phyloP scores from a whole-genome alignment of 1,140 invertebrate species.

The Lucilia sericata region DNA sequence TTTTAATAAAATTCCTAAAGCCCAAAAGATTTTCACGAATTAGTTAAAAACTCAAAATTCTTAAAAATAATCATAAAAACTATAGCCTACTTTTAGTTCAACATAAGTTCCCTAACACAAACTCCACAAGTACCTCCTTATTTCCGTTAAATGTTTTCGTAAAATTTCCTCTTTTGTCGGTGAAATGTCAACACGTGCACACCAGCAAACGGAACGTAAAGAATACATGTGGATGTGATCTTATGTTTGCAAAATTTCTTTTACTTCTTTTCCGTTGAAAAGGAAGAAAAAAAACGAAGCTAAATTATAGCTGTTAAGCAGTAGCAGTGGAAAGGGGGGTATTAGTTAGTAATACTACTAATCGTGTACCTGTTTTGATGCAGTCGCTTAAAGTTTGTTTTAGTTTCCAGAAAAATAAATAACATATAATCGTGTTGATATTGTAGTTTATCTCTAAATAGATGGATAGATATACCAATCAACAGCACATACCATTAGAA shows the following conservation, averaged over 20 bases:
- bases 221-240: background rate
- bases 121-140: background rate
- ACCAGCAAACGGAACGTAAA: background rate
- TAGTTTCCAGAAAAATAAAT: background rate
- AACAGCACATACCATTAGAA: background rate
- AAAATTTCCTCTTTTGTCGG: background rate
- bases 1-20: too few relatives aligned
- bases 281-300: background rate
- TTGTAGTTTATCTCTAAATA: background rate
- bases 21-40: too few relatives aligned
- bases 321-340: background rate
- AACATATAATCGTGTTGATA: background rate
- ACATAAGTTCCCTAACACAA: background rate
- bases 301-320: background rate
- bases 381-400: background rate
- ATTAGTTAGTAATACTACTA: too few relatives aligned
- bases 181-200: conserved; percentile 19
- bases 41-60: too few relatives aligned
- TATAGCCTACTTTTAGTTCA: background rate
- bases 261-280: background rate
- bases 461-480: background rate
- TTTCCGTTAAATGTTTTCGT: background rate
- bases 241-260: background rate
- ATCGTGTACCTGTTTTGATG: background rate
- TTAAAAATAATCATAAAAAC: background rate